These are phyloP conservation scores for Tuta absoluta DNA, from an alignment of 2,888 invertebrate genomes.

Conservation along the genomic window DNA sequence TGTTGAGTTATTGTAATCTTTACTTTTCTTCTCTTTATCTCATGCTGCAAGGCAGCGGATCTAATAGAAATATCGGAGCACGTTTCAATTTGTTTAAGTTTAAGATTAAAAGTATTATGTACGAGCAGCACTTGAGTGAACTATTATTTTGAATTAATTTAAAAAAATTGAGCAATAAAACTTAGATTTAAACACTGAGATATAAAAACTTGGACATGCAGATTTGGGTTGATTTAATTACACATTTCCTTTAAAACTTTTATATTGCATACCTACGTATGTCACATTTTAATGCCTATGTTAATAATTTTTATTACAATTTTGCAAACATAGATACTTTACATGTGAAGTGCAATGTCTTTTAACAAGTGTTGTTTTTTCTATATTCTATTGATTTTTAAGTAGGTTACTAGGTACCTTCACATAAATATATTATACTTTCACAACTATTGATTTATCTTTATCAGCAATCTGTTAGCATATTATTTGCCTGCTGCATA, in stretches of 20 bases:
- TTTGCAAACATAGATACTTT: constrained; percentile 25
- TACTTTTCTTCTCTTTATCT: constrained; percentile 59
- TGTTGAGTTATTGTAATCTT: constrained; percentile 76
- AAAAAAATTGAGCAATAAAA: constrained; percentile 6
- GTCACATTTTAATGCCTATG: neutral
- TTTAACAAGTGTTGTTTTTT: constrained; percentile 58
- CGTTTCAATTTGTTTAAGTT: constrained; percentile 15
- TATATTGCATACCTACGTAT: neutral
- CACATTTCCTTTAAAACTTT: too few relatives aligned
- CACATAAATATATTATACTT: constrained; percentile 33
- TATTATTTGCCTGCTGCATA: constrained; percentile 25
- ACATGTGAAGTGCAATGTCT: constrained; percentile 54
- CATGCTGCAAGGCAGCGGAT: constrained; percentile 74
- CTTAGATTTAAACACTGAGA: neutral
- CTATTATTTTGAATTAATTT: constrained; percentile 8
- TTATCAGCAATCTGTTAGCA: constrained; percentile 29
- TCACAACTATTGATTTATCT: constrained; percentile 32
- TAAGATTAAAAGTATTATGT: constrained; percentile 25
- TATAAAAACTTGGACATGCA: neutral
- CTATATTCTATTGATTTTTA: constrained; percentile 43
- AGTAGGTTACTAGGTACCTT: constrained; percentile 1
- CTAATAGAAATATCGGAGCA: constrained; percentile 20
- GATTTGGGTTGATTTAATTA: neutral
- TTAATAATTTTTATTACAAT: constrained; percentile 18
- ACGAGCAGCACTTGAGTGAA: constrained; percentile 20